A percentile compares a stretch with the other conserved stretches of the same genome.
Conservation (phyloP, 2,888 invertebrate genomes). For the Lepidocyrtinus sp. region DNA sequence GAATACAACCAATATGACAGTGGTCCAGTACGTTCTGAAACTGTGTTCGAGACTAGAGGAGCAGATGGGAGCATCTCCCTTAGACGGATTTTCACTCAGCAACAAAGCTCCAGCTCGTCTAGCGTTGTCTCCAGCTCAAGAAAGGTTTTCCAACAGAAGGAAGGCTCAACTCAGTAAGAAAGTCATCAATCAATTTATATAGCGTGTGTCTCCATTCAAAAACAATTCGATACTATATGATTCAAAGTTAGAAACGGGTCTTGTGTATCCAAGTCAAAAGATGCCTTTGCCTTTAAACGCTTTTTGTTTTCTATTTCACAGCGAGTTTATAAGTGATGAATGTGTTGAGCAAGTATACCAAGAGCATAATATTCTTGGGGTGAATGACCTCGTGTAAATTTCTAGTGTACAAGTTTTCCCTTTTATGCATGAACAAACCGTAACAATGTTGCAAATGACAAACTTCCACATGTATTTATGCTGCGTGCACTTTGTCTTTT, state of each 20-base stretch:
- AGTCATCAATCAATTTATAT: too few species aligned
- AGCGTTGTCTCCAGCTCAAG: slow-evolving; percentile 65
- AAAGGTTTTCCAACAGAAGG: slow-evolving; percentile 66
- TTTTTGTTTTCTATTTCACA: too few species aligned
- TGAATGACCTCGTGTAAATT: neutral
- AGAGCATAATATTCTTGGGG: too few species aligned
- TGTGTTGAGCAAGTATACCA: too few species aligned
- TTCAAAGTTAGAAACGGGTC: slow-evolving; percentile 34
- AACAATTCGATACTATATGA: neutral
- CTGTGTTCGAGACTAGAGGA: slow-evolving; percentile 66
- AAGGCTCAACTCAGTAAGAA: slow-evolving; percentile 58
- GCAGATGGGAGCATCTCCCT: slow-evolving; percentile 68
- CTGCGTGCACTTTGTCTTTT: neutral
- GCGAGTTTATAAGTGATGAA: too few species aligned
- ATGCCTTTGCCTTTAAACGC: neutral
- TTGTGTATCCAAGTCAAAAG: slow-evolving; percentile 15
- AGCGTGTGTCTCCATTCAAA: too few species aligned
- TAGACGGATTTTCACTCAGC: slow-evolving; percentile 68
- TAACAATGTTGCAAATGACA: too few species aligned
- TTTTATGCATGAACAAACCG: neutral
- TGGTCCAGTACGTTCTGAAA: slow-evolving; percentile 67
- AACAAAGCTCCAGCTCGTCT: slow-evolving; percentile 66
- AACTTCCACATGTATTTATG: neutral
- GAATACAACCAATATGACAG: slow-evolving; percentile 68
- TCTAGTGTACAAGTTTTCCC: neutral